Evolutionary conservation across 1,140 invertebrate genomes (phyloP).

Genomic region (Aricia agestis): DNA sequence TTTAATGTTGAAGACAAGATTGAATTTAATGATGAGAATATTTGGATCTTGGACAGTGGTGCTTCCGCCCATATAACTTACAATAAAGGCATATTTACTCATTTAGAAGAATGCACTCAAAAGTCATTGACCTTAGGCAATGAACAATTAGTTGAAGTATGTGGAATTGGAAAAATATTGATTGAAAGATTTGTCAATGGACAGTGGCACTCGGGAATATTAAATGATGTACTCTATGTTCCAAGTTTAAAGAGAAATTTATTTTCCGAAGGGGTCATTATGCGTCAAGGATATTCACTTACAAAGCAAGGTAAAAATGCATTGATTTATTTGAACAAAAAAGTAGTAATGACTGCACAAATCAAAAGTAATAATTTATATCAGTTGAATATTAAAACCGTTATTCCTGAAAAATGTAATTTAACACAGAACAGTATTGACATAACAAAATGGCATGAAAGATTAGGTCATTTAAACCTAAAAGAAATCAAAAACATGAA

Average conservation of each 20-base stretch:
- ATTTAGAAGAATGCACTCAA: neutral
- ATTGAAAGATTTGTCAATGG: neutral
- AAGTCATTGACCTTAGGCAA: slow-evolving; percentile 5
- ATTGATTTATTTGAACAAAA: neutral
- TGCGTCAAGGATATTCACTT: neutral
- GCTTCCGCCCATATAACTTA: slow-evolving; percentile 43
- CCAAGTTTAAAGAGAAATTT: slow-evolving; percentile 2
- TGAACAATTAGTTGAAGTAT: neutral
- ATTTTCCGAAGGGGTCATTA: neutral
- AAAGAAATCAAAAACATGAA: slow-evolving; percentile 7
- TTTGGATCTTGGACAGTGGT: slow-evolving; percentile 50
- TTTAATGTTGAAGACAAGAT: slow-evolving; percentile 33
- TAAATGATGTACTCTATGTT: slow-evolving; percentile 1
- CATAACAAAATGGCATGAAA: neutral
- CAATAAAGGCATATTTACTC: slow-evolving; percentile 7
- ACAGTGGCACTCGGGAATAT: neutral
- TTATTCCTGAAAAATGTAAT: neutral
- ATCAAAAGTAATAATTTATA: slow-evolving; percentile 1
- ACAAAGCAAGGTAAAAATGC: neutral
- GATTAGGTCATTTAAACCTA: slow-evolving; percentile 6
- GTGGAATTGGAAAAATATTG: neutral
- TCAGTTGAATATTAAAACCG: slow-evolving; percentile 6
- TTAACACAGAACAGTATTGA: neutral
- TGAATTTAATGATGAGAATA: slow-evolving; percentile 24
- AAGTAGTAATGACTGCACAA: neutral